Evolutionary conservation across 1,140 invertebrate species (phyloP).

Genomic region (Drosophila persimilis): DNA sequence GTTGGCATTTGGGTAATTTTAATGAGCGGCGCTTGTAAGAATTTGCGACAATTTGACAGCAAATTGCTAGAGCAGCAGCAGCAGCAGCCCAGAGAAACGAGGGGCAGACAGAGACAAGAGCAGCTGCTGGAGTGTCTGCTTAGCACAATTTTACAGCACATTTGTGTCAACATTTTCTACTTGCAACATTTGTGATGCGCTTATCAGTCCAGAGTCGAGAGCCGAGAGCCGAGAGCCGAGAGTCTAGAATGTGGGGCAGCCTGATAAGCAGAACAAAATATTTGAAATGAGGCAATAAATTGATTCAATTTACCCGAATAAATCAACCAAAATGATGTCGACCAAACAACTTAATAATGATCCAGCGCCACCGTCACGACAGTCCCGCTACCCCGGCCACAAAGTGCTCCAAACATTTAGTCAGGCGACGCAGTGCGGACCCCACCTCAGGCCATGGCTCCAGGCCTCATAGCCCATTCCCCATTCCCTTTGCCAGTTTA

Average conservation of each 20-base stretch:
- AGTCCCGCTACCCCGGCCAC: conserved; percentile 9
- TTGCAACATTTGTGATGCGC: conserved; percentile 54
- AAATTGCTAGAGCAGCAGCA: conserved; percentile 39
- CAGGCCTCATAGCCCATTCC: too few species aligned
- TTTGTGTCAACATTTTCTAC: conserved; percentile 55
- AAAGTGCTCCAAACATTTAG: conserved; percentile 41
- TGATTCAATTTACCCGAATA: conserved; percentile 38
- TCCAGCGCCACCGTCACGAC: too few species aligned
- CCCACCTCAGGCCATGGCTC: too few species aligned
- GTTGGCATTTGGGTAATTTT: conserved; percentile 61
- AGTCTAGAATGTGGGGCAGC: conserved; percentile 49
- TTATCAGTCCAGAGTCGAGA: conserved; percentile 32
- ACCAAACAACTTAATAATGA: conserved; percentile 35
- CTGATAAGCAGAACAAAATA: conserved; percentile 49
- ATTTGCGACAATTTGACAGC: conserved; percentile 70
- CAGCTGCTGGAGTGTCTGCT: conserved; percentile 55
- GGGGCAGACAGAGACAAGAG: conserved; percentile 10
- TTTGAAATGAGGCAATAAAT: conserved; percentile 46
- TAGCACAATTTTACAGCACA: conserved; percentile 58
- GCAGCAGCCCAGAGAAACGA: background rate
- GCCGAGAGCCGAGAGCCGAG: background rate
- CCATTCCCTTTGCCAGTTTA: conserved; percentile 46
- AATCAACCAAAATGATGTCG: conserved; percentile 54
- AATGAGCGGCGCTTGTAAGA: conserved; percentile 70
- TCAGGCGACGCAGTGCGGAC: conserved; percentile 23